A percentile compares a stretch with the other conserved stretches of the same genome.
These are phyloP conservation scores for Callorhinus ursinus DNA, from an alignment of 2,113 vertebrate genomes.

Conservation along the genomic window DNA sequence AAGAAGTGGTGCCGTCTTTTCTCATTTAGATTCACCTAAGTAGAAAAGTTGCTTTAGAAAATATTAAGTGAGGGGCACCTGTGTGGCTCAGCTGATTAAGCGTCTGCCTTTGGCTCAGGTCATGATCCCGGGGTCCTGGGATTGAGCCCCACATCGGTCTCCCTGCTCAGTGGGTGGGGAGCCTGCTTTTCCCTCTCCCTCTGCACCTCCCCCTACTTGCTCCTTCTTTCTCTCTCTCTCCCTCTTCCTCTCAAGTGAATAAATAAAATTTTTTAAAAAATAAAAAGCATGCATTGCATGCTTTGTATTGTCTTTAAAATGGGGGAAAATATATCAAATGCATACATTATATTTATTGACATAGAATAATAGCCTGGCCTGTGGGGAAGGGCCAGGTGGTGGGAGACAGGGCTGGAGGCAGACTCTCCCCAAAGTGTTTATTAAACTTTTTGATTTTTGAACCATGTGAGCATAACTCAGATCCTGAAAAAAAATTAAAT, in stretches of 20 bases:
- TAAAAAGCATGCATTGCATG: background rate
- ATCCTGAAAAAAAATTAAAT: conserved; percentile 49
- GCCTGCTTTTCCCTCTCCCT: background rate
- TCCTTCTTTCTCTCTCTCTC: background rate
- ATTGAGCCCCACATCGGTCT: background rate
- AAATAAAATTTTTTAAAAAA: background rate
- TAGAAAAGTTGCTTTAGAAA: background rate
- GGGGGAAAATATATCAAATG: background rate
- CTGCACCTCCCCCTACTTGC: background rate
- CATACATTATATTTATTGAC: background rate
- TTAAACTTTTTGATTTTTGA: conserved; percentile 75
- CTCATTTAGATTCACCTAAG: background rate
- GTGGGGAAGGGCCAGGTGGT: background rate
- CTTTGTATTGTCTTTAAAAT: background rate
- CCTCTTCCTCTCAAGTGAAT: background rate
- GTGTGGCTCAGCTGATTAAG: background rate
- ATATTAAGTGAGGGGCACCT: background rate
- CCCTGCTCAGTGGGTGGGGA: background rate
- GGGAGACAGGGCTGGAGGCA: background rate
- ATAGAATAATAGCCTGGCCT: background rate
- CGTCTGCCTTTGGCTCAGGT: background rate
- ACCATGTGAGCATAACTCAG: conserved; percentile 51
- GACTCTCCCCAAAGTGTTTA: background rate
- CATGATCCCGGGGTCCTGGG: background rate
- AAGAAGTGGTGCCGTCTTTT: background rate